Conservation (phyloP, 2,888 invertebrate genomes). For the Dorcus hopei region DNA sequence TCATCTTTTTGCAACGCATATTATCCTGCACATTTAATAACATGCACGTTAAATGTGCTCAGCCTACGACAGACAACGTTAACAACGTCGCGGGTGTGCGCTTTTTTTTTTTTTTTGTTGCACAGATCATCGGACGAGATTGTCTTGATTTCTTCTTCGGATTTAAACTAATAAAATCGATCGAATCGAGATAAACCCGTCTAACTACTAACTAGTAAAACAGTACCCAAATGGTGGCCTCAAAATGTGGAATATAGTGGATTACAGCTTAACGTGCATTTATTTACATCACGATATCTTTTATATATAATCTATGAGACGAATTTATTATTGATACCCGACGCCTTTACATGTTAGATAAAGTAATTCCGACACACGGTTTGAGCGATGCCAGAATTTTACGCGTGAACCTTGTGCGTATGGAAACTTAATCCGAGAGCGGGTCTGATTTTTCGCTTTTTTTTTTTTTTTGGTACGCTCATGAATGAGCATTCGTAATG, state of each 20-base stretch:
- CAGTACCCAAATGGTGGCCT: background rate
- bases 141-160: too few relatives aligned
- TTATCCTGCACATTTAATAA: too few relatives aligned
- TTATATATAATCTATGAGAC: background rate
- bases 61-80: too few relatives aligned
- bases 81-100: too few relatives aligned
- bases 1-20: too few relatives aligned
- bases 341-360: background rate
- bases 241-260: slow-evolving; percentile 1
- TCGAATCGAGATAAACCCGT: background rate
- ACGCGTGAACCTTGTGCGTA: background rate
- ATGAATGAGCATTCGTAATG: slow-evolving; percentile 2
- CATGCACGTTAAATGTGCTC: too few relatives aligned
- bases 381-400: background rate
- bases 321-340: background rate
- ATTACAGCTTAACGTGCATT: background rate
- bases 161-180: background rate
- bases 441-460: background rate
- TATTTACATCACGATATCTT: background rate
- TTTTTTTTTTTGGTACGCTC: background rate
- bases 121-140: too few relatives aligned
- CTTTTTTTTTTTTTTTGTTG: too few relatives aligned
- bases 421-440: background rate
- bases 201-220: background rate
- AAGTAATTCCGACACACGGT: background rate